These are phyloP conservation scores for Tarsius wallacei DNA, from an alignment of 2,797 vertebrate species.

Conservation along the genomic window DNA sequence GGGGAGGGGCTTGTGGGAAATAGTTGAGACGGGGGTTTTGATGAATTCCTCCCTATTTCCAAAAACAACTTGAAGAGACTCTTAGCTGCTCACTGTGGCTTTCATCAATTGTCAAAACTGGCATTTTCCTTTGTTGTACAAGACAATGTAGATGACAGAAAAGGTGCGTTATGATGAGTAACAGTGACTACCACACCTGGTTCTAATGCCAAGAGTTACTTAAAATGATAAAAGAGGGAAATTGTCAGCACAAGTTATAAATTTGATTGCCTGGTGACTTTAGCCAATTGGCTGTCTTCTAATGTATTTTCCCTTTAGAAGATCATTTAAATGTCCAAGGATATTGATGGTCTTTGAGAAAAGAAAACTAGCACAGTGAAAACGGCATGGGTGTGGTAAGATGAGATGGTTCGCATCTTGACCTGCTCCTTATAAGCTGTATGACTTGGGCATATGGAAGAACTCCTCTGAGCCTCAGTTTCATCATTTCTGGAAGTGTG, in stretches of 20 bases:
- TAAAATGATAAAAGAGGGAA: slow-evolving; percentile 59
- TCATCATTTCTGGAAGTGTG: not conserved
- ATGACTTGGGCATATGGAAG: not conserved
- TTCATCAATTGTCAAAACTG: slow-evolving; percentile 69
- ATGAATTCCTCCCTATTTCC: slow-evolving; percentile 56
- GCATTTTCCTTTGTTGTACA: slow-evolving; percentile 72
- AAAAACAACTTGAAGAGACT: slow-evolving; percentile 46
- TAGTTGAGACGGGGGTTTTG: not conserved
- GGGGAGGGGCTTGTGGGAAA: not conserved
- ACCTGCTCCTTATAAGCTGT: not conserved
- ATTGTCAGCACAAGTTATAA: slow-evolving; percentile 36
- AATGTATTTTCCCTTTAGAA: slow-evolving; percentile 34
- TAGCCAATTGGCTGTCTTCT: slow-evolving; percentile 29
- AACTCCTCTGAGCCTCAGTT: not conserved
- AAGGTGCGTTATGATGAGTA: not conserved
- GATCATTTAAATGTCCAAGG: slow-evolving; percentile 34
- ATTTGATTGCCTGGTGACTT: not conserved
- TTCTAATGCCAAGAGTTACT: slow-evolving; percentile 60
- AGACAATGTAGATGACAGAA: slow-evolving; percentile 71
- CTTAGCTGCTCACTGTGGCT: not conserved
- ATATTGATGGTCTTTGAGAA: slow-evolving; percentile 30
- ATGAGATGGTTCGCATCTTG: not conserved
- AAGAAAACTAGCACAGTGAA: not conserved
- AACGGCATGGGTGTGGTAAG: not conserved
- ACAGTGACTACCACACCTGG: not conserved